Evolutionary conservation across 1,140 invertebrate genomes (phyloP), one percentile per base, ranked within the genome.

Genomic region (Hydropsyche tenuis): DNA sequence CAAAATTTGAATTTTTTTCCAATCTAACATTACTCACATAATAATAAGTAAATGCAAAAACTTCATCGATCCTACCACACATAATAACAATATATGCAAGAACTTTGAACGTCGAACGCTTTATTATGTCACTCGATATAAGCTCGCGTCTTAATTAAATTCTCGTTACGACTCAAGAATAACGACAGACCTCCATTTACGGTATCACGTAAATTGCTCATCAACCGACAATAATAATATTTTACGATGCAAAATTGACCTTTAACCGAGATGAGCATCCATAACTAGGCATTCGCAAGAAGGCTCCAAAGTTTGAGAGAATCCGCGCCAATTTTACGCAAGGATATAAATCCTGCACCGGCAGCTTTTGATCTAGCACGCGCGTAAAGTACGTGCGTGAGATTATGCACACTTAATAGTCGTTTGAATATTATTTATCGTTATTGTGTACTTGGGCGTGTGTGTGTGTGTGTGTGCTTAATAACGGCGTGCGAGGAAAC

Each of bases 161-260:
- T 60, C 56, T 60, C 56, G 22, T 60, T 60, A 60, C 23, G 56
- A 11, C 56, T 37, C 7, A 23, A 7, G 56, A 25, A 25, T 60
- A 60, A 27, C 23, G 20, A 12, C 56, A 14, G 22, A 22, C 56
- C 56, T n/a, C 56, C 4, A 22, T 60, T 60, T 43, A 60, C 27
- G 18, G 65, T 22, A 68, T 68, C 65, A 27, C 43, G 43, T 68
- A 22, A 68, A 68, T 43, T 45, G 45, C 65, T 68, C 65, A 48
- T 68, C 65, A 68, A 48, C 18, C 20, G 22, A 43, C 45, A 68
- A 68, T 48, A 43, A 68, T 48, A 46, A 68, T 68, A 68, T 68
- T 48, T 68, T 27, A 46, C 65, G 43, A 48, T 48, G 45, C 20
- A 4, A 68, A 68, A 68, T 68, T 48, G 45, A 43, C 42, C 45